phyloP scores from a whole-genome alignment of 2,797 vertebrate genomes.

The Simalia tracyae region DNA sequence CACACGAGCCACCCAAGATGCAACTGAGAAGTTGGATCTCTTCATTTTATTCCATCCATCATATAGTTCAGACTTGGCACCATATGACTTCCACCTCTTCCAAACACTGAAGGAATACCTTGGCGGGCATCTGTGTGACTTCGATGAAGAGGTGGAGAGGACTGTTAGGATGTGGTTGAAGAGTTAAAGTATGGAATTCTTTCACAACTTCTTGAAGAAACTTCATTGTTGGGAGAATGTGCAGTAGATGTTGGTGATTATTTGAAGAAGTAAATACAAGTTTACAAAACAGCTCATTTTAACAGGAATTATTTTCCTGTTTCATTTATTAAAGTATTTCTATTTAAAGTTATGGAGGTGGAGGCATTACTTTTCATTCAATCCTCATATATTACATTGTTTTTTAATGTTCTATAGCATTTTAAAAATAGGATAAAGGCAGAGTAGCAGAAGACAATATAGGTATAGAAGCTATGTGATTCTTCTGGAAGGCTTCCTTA shows the following conservation, averaged over 20 bases:
- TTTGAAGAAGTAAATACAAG: background rate
- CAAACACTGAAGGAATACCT: too few species aligned
- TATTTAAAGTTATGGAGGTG: background rate
- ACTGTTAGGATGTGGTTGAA: background rate
- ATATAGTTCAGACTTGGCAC: too few species aligned
- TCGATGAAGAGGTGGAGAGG: too few species aligned
- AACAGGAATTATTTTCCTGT: background rate
- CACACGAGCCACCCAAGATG: too few species aligned
- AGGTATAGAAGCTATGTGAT: background rate
- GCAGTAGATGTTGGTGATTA: background rate
- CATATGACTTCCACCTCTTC: too few species aligned
- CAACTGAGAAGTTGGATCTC: too few species aligned
- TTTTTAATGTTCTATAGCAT: background rate
- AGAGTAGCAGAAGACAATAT: background rate
- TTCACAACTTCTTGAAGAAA: background rate
- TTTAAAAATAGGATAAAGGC: background rate
- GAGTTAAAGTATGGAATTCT: background rate
- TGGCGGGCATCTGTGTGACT: too few species aligned
- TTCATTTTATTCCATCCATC: too few species aligned
- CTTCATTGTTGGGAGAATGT: background rate
- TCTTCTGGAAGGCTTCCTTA: background rate
- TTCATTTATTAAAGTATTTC: background rate
- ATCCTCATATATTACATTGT: background rate
- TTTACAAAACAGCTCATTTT: background rate
- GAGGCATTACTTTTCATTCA: background rate